These are phyloP conservation scores for Drosophila pseudoobscura DNA, from an alignment of 1,140 invertebrate species.

Conservation along the genomic window DNA sequence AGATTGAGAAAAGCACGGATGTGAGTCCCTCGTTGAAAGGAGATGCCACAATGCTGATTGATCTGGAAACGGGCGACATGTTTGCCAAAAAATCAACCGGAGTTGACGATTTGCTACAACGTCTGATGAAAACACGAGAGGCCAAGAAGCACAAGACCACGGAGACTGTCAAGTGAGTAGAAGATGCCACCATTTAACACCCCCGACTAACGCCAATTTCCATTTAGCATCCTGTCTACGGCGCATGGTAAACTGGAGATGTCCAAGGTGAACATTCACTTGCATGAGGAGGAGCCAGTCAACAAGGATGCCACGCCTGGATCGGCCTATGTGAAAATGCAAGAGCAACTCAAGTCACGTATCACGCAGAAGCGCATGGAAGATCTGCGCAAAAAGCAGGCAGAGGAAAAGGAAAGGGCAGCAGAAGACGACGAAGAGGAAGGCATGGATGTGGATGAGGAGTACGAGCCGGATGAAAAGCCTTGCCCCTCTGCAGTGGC, in stretches of 20 bases:
- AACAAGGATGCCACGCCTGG: slow-evolving; percentile 85
- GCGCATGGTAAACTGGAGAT: slow-evolving; percentile 76
- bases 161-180: slow-evolving; percentile 68
- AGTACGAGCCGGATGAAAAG: slow-evolving; percentile 71
- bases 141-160: slow-evolving; percentile 69
- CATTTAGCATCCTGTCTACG: slow-evolving; percentile 68
- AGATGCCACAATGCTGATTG: slow-evolving; percentile 85
- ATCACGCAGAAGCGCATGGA: slow-evolving; percentile 85
- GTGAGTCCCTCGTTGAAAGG: slow-evolving; percentile 83
- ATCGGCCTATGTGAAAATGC: slow-evolving; percentile 84
- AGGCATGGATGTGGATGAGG: slow-evolving; percentile 55
- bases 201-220: neutral
- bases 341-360: slow-evolving; percentile 85
- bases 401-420: slow-evolving; percentile 70
- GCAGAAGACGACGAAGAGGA: slow-evolving; percentile 46
- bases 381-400: slow-evolving; percentile 84
- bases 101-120: slow-evolving; percentile 84
- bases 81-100: slow-evolving; percentile 83
- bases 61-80: slow-evolving; percentile 83
- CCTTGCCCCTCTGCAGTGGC: slow-evolving; percentile 56
- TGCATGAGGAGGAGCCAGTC: slow-evolving; percentile 67
- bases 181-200: neutral
- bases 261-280: slow-evolving; percentile 77
- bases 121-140: slow-evolving; percentile 85
- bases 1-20: slow-evolving; percentile 55